Evolutionary conservation across 2,113 vertebrate genomes (phyloP), one percentile per base, ranked within the genome.

Genomic region (western clawed frog (Xenopus tropicalis)): DNA sequence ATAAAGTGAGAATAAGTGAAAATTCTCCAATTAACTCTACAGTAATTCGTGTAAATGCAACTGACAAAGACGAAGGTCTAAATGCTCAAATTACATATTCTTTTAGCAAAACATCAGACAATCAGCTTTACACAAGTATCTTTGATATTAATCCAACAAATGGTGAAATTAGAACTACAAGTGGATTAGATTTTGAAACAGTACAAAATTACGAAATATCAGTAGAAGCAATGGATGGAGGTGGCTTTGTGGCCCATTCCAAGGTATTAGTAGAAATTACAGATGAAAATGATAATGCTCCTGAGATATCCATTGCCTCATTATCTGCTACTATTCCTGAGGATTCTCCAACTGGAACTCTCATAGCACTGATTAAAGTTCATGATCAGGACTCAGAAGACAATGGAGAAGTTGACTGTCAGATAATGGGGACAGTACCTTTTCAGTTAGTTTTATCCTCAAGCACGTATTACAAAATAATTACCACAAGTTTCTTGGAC

Each of bases 371-470:
- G 59, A 25, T 61, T 24, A 16, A 7, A 24, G 12, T 61, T 61
- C 22, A 17, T 10, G 59, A 61, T 16, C 59, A 61, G 4, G 56
- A 58, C 46, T 48, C 46, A 48, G 11, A 5, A 17, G 46, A 48
- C 11, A 11, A 48, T 48, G 46, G 46, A 37, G 46, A 48, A 48
- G 91, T 97, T 14, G 89, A 17, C 4, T 37, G 86, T 85, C 70
- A 82, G 29, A 95, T 52, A 86, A 85, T 0, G 85, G 82, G 19
- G 88, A 91, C 8, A 85, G 95, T 44, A 94, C 94, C 0, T 95
- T 96, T 37, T 63, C 94, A 91, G 75, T 82, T 96, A 0, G 87
- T 88, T 61, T 89, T 93, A 0, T 90, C 88, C n/a, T 93, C 91
- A 78, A 89, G 84, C 10, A 92, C 85, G 67, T 91, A 24, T 83